Evolutionary conservation across 2,113 vertebrate genomes (phyloP).

Genomic region (Neomonachus schauinslandi): DNA sequence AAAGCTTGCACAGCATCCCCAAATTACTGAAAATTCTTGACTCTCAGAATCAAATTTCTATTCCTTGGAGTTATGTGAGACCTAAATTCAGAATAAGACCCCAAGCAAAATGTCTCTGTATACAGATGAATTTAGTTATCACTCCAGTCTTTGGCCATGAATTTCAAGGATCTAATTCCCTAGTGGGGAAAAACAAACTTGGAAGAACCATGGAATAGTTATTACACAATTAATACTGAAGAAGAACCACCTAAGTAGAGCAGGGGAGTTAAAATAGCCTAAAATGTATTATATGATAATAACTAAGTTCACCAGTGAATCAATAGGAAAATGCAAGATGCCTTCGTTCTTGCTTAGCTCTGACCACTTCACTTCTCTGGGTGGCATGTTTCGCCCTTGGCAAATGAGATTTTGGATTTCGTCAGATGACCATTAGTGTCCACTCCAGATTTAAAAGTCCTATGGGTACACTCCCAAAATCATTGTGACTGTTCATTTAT

Average conservation of each 20-base stretch:
- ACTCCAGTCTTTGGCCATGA: background rate
- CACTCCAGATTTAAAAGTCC: background rate
- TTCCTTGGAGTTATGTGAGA: background rate
- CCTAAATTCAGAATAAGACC: background rate
- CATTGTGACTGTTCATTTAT: background rate
- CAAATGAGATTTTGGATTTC: background rate
- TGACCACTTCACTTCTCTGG: background rate
- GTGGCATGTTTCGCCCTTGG: background rate
- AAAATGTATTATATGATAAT: background rate
- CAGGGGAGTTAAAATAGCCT: background rate
- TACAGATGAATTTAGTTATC: background rate
- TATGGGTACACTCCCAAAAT: background rate
- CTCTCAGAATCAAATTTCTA: background rate
- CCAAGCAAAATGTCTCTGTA: background rate
- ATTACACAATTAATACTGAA: background rate
- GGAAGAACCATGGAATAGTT: background rate
- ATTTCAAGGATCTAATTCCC: background rate
- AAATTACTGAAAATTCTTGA: background rate
- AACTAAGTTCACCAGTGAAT: background rate
- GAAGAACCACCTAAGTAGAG: background rate
- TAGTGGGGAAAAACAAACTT: background rate
- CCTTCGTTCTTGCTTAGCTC: background rate
- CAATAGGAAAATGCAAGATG: background rate
- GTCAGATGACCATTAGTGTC: background rate
- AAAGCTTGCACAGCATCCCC: background rate